Percentiles rank a stretch among this genome's conserved stretches.
Evolutionary conservation across 2,113 vertebrate species (phyloP).

Genomic region (Bujurquina vittata): DNA sequence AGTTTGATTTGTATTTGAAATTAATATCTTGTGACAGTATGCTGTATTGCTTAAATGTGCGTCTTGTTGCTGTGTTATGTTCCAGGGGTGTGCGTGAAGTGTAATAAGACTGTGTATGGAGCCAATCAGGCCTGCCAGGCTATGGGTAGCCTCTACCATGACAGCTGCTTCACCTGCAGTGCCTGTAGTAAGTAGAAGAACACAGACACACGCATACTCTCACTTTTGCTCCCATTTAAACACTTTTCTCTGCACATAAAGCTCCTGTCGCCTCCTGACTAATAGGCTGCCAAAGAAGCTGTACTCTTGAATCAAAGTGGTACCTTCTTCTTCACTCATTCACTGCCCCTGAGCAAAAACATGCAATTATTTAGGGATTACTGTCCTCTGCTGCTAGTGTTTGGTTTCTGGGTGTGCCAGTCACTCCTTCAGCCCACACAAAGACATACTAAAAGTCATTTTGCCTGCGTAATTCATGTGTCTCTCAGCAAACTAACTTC

Average conservation of each 20-base stretch:
- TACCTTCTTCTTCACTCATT: conserved; percentile 24
- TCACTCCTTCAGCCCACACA: conserved; percentile 57
- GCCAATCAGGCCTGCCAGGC: conserved; percentile 95
- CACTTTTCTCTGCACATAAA: conserved; percentile 16
- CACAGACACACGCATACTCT: not conserved
- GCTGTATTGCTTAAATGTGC: not conserved
- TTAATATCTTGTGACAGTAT: not conserved
- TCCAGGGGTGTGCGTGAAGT: conserved; percentile 91
- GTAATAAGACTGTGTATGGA: conserved; percentile 91
- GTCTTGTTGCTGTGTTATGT: conserved; percentile 29
- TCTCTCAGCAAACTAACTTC: not conserved
- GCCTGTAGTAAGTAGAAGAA: conserved; percentile 90
- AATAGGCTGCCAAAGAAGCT: conserved; percentile 24
- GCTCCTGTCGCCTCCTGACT: conserved; percentile 14
- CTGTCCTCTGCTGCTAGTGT: conserved; percentile 52
- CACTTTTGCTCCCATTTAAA: not conserved
- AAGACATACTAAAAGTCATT: conserved; percentile 9
- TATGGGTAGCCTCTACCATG: conserved; percentile 96
- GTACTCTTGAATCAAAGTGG: conserved; percentile 41
- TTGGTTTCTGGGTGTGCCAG: conserved; percentile 71
- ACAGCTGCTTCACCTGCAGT: conserved; percentile 94
- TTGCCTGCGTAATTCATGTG: not conserved
- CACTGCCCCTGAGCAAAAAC: conserved; percentile 28
- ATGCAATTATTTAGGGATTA: conserved; percentile 61
- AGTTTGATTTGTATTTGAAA: not conserved